Conservation (phyloP, 2,113 vertebrate genomes). For the Accipiter virgatus region DNA sequence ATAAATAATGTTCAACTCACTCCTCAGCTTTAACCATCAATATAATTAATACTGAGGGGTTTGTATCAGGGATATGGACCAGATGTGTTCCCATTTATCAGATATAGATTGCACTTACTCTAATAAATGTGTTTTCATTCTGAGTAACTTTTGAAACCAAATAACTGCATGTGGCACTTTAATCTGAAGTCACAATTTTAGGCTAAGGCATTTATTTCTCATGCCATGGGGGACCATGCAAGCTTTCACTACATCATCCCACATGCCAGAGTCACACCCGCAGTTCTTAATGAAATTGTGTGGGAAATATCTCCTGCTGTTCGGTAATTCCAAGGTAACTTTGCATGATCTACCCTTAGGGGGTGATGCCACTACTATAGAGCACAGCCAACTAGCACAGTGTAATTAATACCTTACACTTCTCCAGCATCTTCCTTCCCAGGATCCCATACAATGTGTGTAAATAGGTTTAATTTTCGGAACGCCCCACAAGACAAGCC, state of each 20-base stretch:
- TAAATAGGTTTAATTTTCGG: neutral
- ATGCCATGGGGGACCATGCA: neutral
- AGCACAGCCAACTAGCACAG: neutral
- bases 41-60: conserved; percentile 75
- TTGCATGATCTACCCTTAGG: neutral
- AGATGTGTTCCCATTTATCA: conserved; percentile 78
- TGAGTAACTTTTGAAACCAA: conserved; percentile 67
- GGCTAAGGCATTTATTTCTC: conserved; percentile 39
- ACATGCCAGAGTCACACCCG: neutral
- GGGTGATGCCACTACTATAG: neutral
- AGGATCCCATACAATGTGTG: neutral
- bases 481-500: neutral
- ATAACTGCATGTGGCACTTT: conserved; percentile 54
- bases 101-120: conserved; percentile 68
- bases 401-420: neutral
- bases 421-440: neutral
- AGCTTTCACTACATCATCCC: neutral
- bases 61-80: conserved; percentile 60
- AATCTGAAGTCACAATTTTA: conserved; percentile 48
- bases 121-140: conserved; percentile 68
- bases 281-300: neutral
- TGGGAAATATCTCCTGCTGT: neutral
- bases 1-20: conserved; percentile 77
- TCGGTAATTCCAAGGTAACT: conserved; percentile 39
- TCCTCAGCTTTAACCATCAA: conserved; percentile 74